These are phyloP conservation scores for Diogma glabrata DNA, from an alignment of 2,888 invertebrate species.

Conservation along the genomic window DNA sequence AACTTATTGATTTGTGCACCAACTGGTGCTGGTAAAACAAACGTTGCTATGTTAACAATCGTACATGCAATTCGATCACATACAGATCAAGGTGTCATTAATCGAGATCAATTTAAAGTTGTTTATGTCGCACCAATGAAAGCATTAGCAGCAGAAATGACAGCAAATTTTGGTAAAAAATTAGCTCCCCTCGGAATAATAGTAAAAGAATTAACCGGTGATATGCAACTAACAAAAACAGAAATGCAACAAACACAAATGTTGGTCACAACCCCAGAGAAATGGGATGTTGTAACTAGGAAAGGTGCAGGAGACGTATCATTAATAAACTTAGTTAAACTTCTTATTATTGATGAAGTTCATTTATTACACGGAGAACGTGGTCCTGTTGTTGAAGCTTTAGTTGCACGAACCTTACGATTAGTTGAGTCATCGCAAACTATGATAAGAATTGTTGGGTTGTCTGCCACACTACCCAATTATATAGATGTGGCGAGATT, in stretches of 20 bases:
- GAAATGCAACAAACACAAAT: slow-evolving; percentile 95
- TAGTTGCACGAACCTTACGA: slow-evolving; percentile 89
- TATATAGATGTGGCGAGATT: slow-evolving; percentile 94
- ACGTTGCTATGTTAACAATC: slow-evolving; percentile 89
- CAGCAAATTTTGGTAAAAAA: slow-evolving; percentile 77
- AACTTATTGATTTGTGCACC: slow-evolving; percentile 97
- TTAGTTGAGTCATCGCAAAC: slow-evolving; percentile 84
- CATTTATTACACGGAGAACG: slow-evolving; percentile 93
- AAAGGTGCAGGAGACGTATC: slow-evolving; percentile 87
- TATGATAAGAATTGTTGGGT: slow-evolving; percentile 93
- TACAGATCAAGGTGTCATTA: slow-evolving; percentile 66
- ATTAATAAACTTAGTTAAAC: slow-evolving; percentile 76
- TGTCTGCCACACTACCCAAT: slow-evolving; percentile 96
- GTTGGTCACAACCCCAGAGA: slow-evolving; percentile 97
- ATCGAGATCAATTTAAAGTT: slow-evolving; percentile 91
- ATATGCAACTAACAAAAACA: slow-evolving; percentile 90
- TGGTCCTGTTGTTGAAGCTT: slow-evolving; percentile 93
- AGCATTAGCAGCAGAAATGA: slow-evolving; percentile 98
- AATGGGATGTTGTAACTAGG: slow-evolving; percentile 98
- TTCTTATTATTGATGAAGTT: slow-evolving; percentile 94
- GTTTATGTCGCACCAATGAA: slow-evolving; percentile 99
- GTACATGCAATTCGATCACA: slow-evolving; percentile 83
- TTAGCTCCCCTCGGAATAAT: slow-evolving; percentile 63
- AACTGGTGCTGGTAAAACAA: slow-evolving; percentile 98
- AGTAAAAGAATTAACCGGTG: slow-evolving; percentile 92